Evolutionary conservation across 2,888 invertebrate species (phyloP), one percentile per base, ranked within the genome.

Genomic region (Drosophila antonietae): DNA sequence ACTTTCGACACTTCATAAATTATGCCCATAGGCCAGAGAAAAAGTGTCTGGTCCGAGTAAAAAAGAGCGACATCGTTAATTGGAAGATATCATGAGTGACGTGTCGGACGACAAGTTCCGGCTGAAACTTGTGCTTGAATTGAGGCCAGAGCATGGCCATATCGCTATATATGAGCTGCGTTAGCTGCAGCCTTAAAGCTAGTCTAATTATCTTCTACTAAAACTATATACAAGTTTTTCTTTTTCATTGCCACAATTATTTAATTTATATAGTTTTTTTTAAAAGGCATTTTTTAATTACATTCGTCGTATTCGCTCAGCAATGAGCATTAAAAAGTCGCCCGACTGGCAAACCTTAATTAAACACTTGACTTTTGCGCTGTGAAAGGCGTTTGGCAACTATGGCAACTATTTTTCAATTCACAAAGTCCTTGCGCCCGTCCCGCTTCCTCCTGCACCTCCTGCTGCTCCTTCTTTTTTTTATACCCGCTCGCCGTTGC

Each of bases 331-430:
- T 83, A 73, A 76, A 82, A 73, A 73, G 68, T 61, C 69, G 66
- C 75, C 66, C 63, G 59, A 37, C 65, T 75, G 68, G 68, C 66
- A 81, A 81, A 75, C 81, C 84, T 81, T 81, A 83, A 83, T 81
- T 81, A 81, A 81, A 83, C 81, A 81, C 81, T 81, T 83, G 81
- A 83, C 84, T 83, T 72, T 59, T 53, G 37, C 55, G 63, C 59
- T 75, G 75, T 61, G 66, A 68, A 68, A 65, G 72, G 82, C 73
- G 83, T 75, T 82, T 69, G 75, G 82, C 59, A 80, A 69, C 82
- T 80, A 82, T 83, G 81, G 80, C 71, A 83, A 81, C 80, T 81
- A 81, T 80, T 81, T 83, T 81, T 80, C 80, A 80, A 80, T 83
- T 83, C 80, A 68, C 68, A 69, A 79, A 82, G 82, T 71, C 67